Base-by-base conservation (phyloP, 2,113 vertebrate species). In the Zootoca vivipara region DNA sequence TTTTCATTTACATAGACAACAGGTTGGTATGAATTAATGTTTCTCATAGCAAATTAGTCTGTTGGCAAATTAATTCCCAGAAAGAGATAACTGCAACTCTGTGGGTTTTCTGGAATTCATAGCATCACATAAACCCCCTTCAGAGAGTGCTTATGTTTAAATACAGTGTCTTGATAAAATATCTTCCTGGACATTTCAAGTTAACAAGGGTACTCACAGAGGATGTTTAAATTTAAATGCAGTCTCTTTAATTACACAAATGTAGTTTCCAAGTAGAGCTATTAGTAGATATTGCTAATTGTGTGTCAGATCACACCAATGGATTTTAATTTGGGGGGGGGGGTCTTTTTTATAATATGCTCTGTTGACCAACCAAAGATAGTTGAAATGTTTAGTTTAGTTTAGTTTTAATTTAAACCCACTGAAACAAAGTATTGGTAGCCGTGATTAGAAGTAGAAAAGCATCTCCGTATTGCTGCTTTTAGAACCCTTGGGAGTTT, bases 21-120 rank as follows among this genome's bases (percentile, higher is more conserved):
- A 30, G 80, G 62, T 28, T 40, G 62, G 26, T 7, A 28, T 82
- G 38, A 58, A 65, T 82, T 40, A 82, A 67, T 77, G 10, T 46
- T 77, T 85, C 72, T 62, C 73, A 81, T 64, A 15, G 38, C 64
- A 78, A 78, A 78, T 86, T 86, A 79, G n/a, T 40, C 30, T 15
- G 8, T 65, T 69, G 42, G 42, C 79, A 69, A 86, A 79, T 86
- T 79, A 52, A 56, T 86, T 56, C 75, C 22, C 73, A 33, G n/a
- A 69, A 42, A 83, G 65, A 83, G 28, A n/a, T 10, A 70, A 13
- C 38, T 69, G 33, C 38, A 18, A 8, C 40, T 83, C 65, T 70
- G 40, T 42, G 70, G 65, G 82, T 22, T 52, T 79, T 69, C 75
- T 70, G 70, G 52, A 74, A 26, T 74, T 74, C n/a, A 28, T 73